Conservation (phyloP, 1,140 invertebrate species). For the Palaemon carinicauda region DNA sequence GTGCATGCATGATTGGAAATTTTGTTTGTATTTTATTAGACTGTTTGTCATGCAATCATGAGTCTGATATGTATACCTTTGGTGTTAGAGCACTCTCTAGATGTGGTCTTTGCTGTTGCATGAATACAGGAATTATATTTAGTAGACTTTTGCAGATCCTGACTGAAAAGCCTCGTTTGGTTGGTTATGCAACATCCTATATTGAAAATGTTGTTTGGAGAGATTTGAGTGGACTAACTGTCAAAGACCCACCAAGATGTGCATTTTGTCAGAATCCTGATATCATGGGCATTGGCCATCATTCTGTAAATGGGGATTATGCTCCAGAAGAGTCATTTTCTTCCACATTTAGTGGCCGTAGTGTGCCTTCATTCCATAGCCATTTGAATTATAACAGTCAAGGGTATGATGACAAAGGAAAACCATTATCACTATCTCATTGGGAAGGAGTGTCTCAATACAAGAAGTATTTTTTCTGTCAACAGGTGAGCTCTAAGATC, state of each 20-base stretch:
- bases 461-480: slow-evolving; percentile 3
- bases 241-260: slow-evolving; percentile 10
- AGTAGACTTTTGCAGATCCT: slow-evolving; percentile 11
- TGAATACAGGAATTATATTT: slow-evolving; percentile 18
- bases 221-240: slow-evolving; percentile 25
- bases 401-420: background rate
- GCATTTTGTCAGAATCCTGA: slow-evolving; percentile 36
- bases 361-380: background rate
- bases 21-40: slow-evolving; percentile 34
- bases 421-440: background rate
- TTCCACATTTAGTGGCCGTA: background rate
- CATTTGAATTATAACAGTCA: slow-evolving; percentile 1
- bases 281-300: background rate
- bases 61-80: background rate
- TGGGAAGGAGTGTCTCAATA: slow-evolving; percentile 39
- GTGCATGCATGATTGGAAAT: slow-evolving; percentile 36
- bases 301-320: slow-evolving; percentile 17
- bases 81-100: slow-evolving; percentile 3
- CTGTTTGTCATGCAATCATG: slow-evolving; percentile 20
- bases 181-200: slow-evolving; percentile 10
- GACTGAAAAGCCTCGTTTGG: background rate
- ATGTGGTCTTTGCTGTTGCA: slow-evolving; percentile 48
- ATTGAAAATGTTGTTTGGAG: slow-evolving; percentile 46
- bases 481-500: slow-evolving; percentile 22
- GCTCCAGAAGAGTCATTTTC: slow-evolving; percentile 32